Evolutionary conservation across 2,888 invertebrate species (phyloP).

Genomic region (Melipona beecheii): DNA sequence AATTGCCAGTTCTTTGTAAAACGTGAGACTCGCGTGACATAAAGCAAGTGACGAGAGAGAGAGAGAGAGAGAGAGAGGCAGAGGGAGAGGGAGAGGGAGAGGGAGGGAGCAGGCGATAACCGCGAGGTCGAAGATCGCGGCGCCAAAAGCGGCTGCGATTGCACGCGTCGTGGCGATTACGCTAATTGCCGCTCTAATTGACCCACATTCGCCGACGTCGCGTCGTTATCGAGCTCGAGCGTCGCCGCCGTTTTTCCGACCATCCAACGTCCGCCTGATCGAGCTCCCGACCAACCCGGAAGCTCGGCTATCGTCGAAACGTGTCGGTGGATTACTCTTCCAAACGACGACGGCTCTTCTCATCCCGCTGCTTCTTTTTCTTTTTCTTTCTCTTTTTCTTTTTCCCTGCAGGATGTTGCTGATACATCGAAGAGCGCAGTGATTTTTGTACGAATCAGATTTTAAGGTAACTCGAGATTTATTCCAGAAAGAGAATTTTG

Average conservation of each 20-base stretch:
- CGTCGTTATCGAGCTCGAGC: slow-evolving; percentile 29
- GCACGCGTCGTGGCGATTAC: slow-evolving; percentile 48
- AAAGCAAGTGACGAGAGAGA: no score
- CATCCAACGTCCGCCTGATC: slow-evolving; percentile 2
- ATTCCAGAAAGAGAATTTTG: background rate
- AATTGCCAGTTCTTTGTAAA: no score
- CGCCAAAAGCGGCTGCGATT: slow-evolving; percentile 29
- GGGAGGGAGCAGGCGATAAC: slow-evolving; percentile 17
- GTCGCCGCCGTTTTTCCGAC: slow-evolving; percentile 25
- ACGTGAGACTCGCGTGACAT: no score
- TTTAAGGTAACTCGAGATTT: background rate
- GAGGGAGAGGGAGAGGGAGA: background rate
- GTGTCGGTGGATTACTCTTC: background rate
- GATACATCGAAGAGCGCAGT: background rate
- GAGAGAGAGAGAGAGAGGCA: background rate
- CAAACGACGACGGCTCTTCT: background rate
- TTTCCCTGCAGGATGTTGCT: background rate
- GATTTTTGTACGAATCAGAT: background rate
- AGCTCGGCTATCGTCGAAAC: background rate
- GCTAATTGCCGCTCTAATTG: slow-evolving; percentile 59
- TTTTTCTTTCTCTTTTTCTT: no score
- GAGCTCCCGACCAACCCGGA: background rate
- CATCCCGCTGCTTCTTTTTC: no score
- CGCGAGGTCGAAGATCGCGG: slow-evolving; percentile 39
- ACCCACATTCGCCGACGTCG: slow-evolving; percentile 51